phyloP scores from a whole-genome alignment of 1,140 invertebrate species.

The Druon quercuslanigerum region DNA sequence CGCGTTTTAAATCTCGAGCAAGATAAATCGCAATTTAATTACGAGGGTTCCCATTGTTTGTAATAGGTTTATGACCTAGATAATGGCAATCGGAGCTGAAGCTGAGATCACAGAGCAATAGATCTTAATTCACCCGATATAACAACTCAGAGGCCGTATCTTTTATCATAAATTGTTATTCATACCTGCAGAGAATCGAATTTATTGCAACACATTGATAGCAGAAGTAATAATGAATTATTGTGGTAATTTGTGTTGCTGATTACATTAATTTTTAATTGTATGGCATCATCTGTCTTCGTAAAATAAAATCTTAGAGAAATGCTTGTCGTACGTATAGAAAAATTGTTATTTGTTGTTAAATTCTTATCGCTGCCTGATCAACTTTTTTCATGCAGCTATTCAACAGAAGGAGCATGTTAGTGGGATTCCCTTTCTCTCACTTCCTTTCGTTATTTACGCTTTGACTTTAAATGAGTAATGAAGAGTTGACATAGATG shows the following conservation, averaged over 20 bases:
- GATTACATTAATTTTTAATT: too few species aligned
- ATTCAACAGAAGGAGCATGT: constrained; percentile 26
- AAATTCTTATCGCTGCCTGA: constrained; percentile 15
- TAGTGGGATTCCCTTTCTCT: constrained; percentile 6
- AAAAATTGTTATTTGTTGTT: constrained; percentile 13
- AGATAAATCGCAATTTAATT: constrained; percentile 32
- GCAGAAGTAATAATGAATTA: too few species aligned
- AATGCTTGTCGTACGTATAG: neutral
- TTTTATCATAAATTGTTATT: neutral
- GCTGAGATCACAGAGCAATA: neutral
- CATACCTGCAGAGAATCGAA: too few species aligned
- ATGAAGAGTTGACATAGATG: constrained; percentile 62
- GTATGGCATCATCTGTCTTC: neutral
- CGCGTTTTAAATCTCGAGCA: neutral
- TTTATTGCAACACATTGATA: too few species aligned
- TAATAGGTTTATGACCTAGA: neutral
- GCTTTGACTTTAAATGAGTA: constrained; percentile 43
- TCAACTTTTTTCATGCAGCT: constrained; percentile 40
- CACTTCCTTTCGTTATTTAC: constrained; percentile 2
- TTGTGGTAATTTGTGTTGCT: too few species aligned
- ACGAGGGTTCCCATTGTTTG: constrained; percentile 9
- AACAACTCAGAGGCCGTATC: neutral
- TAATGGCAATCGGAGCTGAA: neutral
- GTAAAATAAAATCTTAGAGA: neutral
- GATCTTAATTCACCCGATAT: neutral